Evolutionary conservation across 2,113 vertebrate genomes (phyloP), one percentile per base, ranked within the genome.

Genomic region (Nothobranchius kuhntae): DNA sequence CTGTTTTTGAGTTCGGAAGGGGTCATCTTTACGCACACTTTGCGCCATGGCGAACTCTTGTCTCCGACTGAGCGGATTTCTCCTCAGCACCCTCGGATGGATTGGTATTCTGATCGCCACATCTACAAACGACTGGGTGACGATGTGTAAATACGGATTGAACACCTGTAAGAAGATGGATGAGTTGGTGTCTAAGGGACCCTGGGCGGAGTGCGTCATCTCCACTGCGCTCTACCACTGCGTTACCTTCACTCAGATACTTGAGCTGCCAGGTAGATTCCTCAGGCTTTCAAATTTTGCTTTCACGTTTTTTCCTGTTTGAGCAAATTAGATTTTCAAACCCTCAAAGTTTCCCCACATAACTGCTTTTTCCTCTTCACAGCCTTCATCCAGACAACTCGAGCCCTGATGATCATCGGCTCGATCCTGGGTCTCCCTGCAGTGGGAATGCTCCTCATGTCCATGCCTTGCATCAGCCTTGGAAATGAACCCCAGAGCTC

Each of bases 121-220:
- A 0, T 86, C 95, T 80, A 99, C 96, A 67, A 99, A 97, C 9
- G 96, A 99, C 81, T 99, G 98, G 98, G 96, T 99, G 71, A 89
- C 89, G 52, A 95, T 93, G 45, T 99, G 98, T 4, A 96, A 95
- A 75, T 96, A 98, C 81, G 94, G 95, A 72, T 91, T 95, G 26
- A 95, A 94, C 84, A 96, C 95, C 80, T 98, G 97, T 80, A 94
- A 93, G 85, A 98, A 96, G 65, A 93, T 98, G 94, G 96, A 97
- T 1, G 95, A 97, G 61, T 89, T 98, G 83, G 94, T 92, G 4
- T 92, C 92, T 85, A 96, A 94, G 77, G 97, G 97, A 42, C 93
- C 98, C 64, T 99, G 98, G 98, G 95, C 95, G 0, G 94, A 98
- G 47, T 99, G 98, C 3, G 93, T 97, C 82, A 94, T 96, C 91